These are phyloP conservation scores for Mandrillus leucophaeus DNA, from an alignment of 2,113 vertebrate species.

Conservation along the genomic window DNA sequence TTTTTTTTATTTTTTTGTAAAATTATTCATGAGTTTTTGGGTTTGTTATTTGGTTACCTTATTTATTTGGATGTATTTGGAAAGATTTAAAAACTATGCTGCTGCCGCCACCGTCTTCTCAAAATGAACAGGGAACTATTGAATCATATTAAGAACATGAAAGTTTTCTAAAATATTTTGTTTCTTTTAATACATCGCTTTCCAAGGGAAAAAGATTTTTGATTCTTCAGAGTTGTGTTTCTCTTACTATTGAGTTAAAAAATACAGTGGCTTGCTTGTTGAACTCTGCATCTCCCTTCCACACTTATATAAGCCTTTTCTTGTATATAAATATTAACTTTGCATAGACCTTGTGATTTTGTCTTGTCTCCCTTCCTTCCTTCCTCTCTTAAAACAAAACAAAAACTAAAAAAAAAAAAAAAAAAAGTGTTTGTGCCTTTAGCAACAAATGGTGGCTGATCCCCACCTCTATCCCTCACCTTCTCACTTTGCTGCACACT, in stretches of 20 bases:
- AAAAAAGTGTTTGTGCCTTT: not conserved
- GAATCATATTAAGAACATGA: not conserved
- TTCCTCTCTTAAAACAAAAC: not conserved
- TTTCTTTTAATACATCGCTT: conserved; percentile 15
- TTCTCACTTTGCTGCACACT: not conserved
- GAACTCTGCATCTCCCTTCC: not conserved
- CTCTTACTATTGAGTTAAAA: not conserved
- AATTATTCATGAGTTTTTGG: not conserved
- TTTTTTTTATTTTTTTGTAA: not conserved
- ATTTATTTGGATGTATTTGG: not conserved
- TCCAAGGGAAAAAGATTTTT: not conserved
- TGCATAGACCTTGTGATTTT: not conserved
- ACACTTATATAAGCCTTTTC: not conserved
- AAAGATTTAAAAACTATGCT: not conserved
- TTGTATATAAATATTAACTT: not conserved
- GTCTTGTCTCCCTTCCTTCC: not conserved
- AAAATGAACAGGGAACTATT: not conserved
- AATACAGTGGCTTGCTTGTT: not conserved
- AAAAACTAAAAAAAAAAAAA: not conserved
- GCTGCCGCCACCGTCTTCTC: not conserved
- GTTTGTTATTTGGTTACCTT: not conserved
- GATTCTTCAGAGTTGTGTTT: not conserved
- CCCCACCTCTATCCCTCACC: not conserved
- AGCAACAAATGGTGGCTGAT: not conserved
- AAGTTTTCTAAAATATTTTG: not conserved